phyloP scores from a whole-genome alignment of 2,888 invertebrate species.

The Nomada fabriciana region DNA sequence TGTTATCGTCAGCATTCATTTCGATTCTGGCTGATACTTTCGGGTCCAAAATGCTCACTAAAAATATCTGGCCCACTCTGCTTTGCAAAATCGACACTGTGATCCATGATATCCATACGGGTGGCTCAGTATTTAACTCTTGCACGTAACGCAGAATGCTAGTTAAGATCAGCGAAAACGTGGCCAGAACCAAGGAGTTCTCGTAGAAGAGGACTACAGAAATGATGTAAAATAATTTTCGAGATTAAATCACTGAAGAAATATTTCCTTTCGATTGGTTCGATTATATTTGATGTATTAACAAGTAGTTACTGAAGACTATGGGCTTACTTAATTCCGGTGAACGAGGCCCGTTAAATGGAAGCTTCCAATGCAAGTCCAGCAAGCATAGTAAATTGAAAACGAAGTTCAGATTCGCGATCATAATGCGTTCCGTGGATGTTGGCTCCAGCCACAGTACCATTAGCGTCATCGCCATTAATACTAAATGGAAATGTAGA shows the following conservation, averaged over 20 bases:
- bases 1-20: constrained; percentile 68
- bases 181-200: constrained; percentile 72
- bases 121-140: constrained; percentile 66
- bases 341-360: constrained; percentile 84
- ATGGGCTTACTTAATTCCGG: constrained; percentile 72
- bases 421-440: constrained; percentile 85
- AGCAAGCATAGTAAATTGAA: constrained; percentile 87
- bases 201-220: constrained; percentile 77
- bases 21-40: constrained; percentile 75
- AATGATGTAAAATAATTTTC: neutral
- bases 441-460: constrained; percentile 86
- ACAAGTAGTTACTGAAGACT: neutral
- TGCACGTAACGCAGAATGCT: constrained; percentile 69
- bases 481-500: constrained; percentile 79
- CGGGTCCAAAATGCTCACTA: constrained; percentile 76
- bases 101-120: constrained; percentile 70
- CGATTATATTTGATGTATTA: neutral
- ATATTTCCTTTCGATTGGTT: neutral
- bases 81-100: constrained; percentile 72
- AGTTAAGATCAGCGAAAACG: constrained; percentile 66
- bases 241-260: neutral
- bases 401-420: constrained; percentile 86
- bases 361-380: constrained; percentile 86
- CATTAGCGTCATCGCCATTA: constrained; percentile 86
- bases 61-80: constrained; percentile 75